phyloP scores from a whole-genome alignment of 2,113 vertebrate species.

The Mormyrus iriodes region DNA sequence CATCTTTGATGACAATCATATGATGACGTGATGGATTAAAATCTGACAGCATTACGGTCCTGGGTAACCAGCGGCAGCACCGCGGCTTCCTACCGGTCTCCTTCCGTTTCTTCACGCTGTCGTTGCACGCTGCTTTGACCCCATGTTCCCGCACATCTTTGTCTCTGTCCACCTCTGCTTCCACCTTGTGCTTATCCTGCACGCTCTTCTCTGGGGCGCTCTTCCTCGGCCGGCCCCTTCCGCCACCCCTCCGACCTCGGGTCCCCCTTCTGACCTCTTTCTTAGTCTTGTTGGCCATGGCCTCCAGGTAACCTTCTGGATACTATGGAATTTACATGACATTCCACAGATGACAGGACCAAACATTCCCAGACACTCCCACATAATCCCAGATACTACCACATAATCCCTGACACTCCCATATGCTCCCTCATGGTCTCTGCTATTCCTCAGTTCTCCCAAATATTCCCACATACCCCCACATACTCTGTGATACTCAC shows the following conservation, averaged over 20 bases:
- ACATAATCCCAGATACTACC: neutral
- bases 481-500: neutral
- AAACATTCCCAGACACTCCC: neutral
- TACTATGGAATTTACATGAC: conserved; percentile 61
- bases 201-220: conserved; percentile 53
- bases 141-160: neutral
- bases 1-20: neutral
- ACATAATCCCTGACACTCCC: neutral
- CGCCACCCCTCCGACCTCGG: conserved; percentile 63
- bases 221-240: conserved; percentile 57
- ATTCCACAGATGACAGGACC: neutral
- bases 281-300: conserved; percentile 91
- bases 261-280: conserved; percentile 61
- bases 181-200: conserved; percentile 41
- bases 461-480: neutral
- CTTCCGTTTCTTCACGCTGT: neutral
- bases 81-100: neutral
- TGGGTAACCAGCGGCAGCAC: neutral
- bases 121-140: neutral
- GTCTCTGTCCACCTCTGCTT: conserved; percentile 33
- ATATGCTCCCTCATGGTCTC: neutral
- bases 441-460: neutral
- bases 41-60: neutral
- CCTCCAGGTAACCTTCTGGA: conserved; percentile 86
- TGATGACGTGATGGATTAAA: neutral